A percentile compares a stretch with the other conserved stretches of the same genome.
Conservation (phyloP, 2,888 invertebrate genomes). For the Sthenelais limicola region DNA sequence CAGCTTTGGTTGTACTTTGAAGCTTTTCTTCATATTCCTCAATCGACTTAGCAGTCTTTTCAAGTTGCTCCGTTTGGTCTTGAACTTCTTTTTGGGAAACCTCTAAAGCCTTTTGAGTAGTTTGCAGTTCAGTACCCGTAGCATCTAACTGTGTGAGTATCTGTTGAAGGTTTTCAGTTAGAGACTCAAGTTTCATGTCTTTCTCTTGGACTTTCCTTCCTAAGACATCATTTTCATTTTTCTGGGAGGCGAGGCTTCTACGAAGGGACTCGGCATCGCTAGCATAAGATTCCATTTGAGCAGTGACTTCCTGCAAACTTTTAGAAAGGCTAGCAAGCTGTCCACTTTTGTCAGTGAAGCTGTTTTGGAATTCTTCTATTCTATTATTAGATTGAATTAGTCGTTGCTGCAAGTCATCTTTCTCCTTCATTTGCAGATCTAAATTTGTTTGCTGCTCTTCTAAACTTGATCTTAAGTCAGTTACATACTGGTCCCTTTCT, state of each 20-base stretch:
- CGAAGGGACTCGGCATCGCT: not conserved
- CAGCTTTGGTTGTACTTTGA: not conserved
- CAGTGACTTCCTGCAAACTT: constrained; percentile 7
- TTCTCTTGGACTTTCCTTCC: constrained; percentile 23
- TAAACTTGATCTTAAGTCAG: too few species aligned
- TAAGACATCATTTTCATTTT: not conserved
- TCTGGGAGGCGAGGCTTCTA: not conserved
- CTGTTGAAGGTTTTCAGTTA: constrained; percentile 42
- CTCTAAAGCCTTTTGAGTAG: not conserved
- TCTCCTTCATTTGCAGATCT: too few species aligned
- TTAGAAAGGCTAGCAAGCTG: not conserved
- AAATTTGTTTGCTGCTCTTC: not conserved
- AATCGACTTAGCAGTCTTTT: not conserved
- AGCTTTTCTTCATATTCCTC: constrained; percentile 38
- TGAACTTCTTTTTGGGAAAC: not conserved
- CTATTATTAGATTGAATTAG: constrained; percentile 4
- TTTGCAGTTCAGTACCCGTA: not conserved
- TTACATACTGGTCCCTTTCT: too few species aligned
- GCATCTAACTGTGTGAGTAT: constrained; percentile 25
- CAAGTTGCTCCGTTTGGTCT: not conserved
- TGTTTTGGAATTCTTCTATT: constrained; percentile 16
- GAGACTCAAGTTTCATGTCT: constrained; percentile 29
- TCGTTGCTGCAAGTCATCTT: constrained; percentile 17
- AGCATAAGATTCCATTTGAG: constrained; percentile 24
- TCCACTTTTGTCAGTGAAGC: constrained; percentile 9